Conservation (phyloP, 2,888 invertebrate species). For the Mesorhabditis spiculigera region DNA sequence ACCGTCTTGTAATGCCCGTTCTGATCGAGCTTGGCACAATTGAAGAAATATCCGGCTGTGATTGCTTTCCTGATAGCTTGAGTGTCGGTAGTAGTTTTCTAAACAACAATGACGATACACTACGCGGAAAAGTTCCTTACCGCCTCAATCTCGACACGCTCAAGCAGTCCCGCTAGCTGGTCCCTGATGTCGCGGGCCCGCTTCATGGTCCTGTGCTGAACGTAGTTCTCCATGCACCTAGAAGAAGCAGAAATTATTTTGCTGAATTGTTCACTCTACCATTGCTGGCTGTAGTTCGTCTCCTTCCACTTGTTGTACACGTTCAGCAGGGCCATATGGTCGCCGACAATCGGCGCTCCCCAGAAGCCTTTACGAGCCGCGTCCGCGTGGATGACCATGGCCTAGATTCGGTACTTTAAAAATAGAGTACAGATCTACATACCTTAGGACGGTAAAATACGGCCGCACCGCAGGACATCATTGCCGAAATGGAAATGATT, state of each 20-base stretch:
- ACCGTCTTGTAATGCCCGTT: constrained; percentile 84
- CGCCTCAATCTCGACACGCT: constrained; percentile 92
- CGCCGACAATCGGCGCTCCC: constrained; percentile 75
- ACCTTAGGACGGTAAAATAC: constrained; percentile 75
- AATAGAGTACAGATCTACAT: background rate
- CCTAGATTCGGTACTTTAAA: constrained; percentile 67
- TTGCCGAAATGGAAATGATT: constrained; percentile 88
- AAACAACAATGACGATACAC: constrained; percentile 13
- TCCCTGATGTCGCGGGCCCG: constrained; percentile 68
- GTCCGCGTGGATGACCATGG: constrained; percentile 68
- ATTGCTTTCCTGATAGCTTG: constrained; percentile 86
- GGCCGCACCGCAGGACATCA: constrained; percentile 94
- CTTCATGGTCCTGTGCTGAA: constrained; percentile 93
- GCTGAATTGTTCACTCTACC: constrained; percentile 64
- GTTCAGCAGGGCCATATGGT: constrained; percentile 90
- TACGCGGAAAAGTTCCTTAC: constrained; percentile 13
- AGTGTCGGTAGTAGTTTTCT: constrained; percentile 71
- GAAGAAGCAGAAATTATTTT: constrained; percentile 8
- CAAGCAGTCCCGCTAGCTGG: constrained; percentile 89
- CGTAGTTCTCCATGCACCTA: constrained; percentile 90
- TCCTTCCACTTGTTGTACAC: constrained; percentile 96
- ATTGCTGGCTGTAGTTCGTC: constrained; percentile 88
- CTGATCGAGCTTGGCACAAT: constrained; percentile 87
- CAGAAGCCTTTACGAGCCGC: constrained; percentile 87
- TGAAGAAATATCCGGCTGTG: constrained; percentile 96